Conservation (phyloP, 2,113 vertebrate genomes). For the Empidonax traillii region DNA sequence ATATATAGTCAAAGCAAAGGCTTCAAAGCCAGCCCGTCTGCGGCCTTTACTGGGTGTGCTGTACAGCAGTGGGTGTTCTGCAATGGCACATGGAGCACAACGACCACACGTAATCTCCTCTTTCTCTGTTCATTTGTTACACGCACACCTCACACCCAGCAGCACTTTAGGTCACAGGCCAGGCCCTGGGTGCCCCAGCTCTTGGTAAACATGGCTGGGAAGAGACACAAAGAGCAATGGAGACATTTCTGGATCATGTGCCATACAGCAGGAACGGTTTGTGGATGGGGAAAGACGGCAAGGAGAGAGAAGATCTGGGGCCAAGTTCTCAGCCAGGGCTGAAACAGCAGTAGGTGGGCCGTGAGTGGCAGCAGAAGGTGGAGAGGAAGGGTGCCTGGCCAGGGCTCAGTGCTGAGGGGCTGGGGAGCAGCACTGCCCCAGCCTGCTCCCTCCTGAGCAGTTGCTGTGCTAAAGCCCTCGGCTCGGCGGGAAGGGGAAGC, state of each 20-base stretch:
- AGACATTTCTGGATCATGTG: background rate
- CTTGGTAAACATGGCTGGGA: background rate
- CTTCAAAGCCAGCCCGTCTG: background rate
- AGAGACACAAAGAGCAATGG: background rate
- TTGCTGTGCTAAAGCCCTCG: background rate
- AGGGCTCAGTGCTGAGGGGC: background rate
- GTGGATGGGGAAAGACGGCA: background rate
- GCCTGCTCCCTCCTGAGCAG: background rate
- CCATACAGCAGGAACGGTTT: background rate
- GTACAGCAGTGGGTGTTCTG: background rate
- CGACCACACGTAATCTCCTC: background rate
- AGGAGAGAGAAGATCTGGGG: background rate
- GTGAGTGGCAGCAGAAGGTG: accelerated
- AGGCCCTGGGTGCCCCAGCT: background rate
- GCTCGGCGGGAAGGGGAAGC: background rate
- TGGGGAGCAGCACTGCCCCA: background rate
- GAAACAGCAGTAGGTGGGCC: background rate
- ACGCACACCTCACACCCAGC: background rate
- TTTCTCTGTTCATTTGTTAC: background rate
- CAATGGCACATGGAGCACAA: background rate
- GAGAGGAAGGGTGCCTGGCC: background rate
- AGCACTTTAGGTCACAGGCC: background rate
- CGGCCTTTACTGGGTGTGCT: background rate
- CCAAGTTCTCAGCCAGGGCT: background rate
- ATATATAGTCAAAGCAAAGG: background rate